Conservation (phyloP, 2,797 vertebrate genomes). For the Fratercula arctica region DNA sequence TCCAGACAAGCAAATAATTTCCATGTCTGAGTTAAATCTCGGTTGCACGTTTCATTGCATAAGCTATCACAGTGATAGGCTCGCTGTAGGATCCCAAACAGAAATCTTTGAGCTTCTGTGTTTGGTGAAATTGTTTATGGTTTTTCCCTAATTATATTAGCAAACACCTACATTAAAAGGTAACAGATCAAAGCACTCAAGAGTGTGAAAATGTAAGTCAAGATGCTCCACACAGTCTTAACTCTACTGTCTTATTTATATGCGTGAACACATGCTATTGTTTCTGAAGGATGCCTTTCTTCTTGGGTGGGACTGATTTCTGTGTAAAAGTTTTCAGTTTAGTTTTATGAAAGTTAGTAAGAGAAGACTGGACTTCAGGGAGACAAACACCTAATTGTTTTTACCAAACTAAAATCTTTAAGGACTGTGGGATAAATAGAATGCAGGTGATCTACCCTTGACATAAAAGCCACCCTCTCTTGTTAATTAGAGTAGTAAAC, state of each 20-base stretch:
- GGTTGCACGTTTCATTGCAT: neutral
- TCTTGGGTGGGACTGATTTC: neutral
- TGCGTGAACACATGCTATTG: constrained; percentile 7
- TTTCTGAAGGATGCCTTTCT: constrained; percentile 21
- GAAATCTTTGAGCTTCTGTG: constrained; percentile 8
- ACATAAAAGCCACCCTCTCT: neutral
- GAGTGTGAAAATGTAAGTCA: constrained; percentile 10
- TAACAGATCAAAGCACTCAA: constrained; percentile 49
- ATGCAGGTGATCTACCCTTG: neutral
- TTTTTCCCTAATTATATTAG: constrained; percentile 49
- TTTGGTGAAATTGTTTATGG: constrained; percentile 30
- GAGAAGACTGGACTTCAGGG: neutral
- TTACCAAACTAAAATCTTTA: neutral
- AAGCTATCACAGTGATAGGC: neutral
- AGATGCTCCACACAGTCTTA: neutral
- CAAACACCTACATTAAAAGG: constrained; percentile 33
- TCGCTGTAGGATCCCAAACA: neutral
- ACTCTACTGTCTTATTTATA: constrained; percentile 30
- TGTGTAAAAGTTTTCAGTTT: neutral
- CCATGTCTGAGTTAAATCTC: neutral
- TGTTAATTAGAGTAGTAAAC: neutral
- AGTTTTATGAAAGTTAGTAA: neutral
- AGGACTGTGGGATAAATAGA: neutral
- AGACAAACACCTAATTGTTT: neutral
- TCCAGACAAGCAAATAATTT: constrained; percentile 11